phyloP scores from a whole-genome alignment of 1,140 invertebrate genomes.

The Drosophila pseudoananassae region DNA sequence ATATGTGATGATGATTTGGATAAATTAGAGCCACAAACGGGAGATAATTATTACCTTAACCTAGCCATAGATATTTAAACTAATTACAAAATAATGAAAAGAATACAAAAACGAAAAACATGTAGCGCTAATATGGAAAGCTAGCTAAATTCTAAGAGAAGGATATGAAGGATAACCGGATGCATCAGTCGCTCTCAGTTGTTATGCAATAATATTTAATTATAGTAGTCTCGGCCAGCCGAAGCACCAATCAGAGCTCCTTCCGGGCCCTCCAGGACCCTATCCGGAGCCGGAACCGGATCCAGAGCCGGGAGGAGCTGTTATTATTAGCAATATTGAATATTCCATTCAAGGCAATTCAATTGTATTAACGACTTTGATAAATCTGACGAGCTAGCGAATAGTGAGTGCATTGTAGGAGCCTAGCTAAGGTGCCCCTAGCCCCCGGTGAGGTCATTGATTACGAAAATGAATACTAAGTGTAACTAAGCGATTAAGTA shows the following conservation, averaged over 20 bases:
- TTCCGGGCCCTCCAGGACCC: not conserved
- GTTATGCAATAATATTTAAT: slow-evolving; percentile 56
- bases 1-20: slow-evolving; percentile 82
- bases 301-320: slow-evolving; percentile 19
- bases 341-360: slow-evolving; percentile 66
- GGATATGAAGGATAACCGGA: slow-evolving; percentile 5
- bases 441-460: slow-evolving; percentile 36
- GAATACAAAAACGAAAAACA: slow-evolving; percentile 39
- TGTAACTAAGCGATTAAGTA: slow-evolving; percentile 63
- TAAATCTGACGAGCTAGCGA: slow-evolving; percentile 43
- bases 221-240: slow-evolving; percentile 59
- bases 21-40: slow-evolving; percentile 64
- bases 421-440: slow-evolving; percentile 56
- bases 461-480: slow-evolving; percentile 60
- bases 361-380: slow-evolving; percentile 76
- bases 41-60: slow-evolving; percentile 56
- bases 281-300: too few relatives aligned
- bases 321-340: slow-evolving; percentile 65
- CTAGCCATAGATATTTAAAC: slow-evolving; percentile 69
- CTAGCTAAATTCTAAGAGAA: slow-evolving; percentile 47
- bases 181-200: slow-evolving; percentile 42
- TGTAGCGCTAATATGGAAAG: slow-evolving; percentile 20
- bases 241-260: slow-evolving; percentile 46
- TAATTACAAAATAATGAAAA: slow-evolving; percentile 47
- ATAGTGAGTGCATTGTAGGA: slow-evolving; percentile 60